Conservation (phyloP, 2,888 invertebrate species). For the Agrenia bidenticulata region DNA sequence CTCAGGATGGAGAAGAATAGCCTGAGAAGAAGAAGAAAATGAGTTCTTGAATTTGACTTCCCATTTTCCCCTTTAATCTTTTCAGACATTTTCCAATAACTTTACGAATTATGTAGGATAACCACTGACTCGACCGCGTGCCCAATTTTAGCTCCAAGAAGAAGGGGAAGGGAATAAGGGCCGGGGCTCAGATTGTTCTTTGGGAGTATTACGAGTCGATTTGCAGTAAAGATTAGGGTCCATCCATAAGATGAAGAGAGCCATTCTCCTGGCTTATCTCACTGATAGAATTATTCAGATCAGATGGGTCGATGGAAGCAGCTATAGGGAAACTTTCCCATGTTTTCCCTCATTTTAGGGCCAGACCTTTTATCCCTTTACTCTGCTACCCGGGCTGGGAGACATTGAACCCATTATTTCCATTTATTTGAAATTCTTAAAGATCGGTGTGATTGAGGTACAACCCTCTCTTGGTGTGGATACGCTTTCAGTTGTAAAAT, state of each 20-base stretch:
- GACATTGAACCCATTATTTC: background rate
- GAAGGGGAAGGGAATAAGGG: background rate
- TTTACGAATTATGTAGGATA: conserved; percentile 53
- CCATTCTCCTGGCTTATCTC: conserved; percentile 52
- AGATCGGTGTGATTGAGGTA: conserved; percentile 3
- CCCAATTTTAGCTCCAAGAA: conserved; percentile 24
- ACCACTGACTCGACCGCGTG: conserved; percentile 47
- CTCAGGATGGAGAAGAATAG: conserved; percentile 17
- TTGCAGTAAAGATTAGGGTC: conserved; percentile 53
- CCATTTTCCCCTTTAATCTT: conserved; percentile 53
- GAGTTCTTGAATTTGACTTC: conserved; percentile 53
- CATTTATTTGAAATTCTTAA: background rate
- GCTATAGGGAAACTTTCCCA: background rate
- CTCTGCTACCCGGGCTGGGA: background rate
- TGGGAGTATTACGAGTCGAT: conserved; percentile 53
- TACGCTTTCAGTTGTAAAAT: no score
- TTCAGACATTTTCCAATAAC: conserved; percentile 53
- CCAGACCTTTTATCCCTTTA: background rate
- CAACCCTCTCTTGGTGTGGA: background rate
- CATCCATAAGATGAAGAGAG: conserved; percentile 53
- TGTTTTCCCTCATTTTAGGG: background rate
- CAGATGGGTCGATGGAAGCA: conserved; percentile 40
- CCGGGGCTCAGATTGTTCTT: conserved; percentile 49
- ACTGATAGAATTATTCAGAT: conserved; percentile 54
- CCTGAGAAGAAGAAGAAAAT: conserved; percentile 45